These are phyloP conservation scores for Myripristis jacobus DNA, from an alignment of 2,797 vertebrate genomes.

Conservation along the genomic window DNA sequence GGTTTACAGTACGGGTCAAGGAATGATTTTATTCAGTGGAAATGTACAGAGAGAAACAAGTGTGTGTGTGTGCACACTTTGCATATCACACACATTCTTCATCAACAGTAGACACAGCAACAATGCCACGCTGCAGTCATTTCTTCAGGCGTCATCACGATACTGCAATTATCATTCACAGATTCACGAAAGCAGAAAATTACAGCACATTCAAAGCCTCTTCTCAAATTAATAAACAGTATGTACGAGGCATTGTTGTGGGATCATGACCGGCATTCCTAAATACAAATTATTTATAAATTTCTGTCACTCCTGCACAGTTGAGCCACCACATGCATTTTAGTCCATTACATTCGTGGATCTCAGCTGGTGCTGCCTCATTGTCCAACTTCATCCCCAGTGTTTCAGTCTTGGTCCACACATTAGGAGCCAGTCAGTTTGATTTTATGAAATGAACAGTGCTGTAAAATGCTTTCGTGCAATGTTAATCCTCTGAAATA, in stretches of 20 bases:
- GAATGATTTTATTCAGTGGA: no score
- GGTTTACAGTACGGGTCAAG: no score
- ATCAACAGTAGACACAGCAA: background rate
- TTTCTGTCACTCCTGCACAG: conserved; percentile 28
- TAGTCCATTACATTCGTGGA: conserved; percentile 36
- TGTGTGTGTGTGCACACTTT: background rate
- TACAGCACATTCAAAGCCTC: conserved; percentile 3
- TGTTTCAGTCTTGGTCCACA: no score
- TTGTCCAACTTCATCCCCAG: no score
- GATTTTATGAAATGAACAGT: no score
- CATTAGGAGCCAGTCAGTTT: no score
- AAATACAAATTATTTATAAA: conserved; percentile 7
- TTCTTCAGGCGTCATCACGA: background rate
- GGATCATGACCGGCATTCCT: conserved; percentile 8
- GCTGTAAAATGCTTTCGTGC: no score
- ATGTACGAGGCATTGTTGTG: conserved; percentile 1
- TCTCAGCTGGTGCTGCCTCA: no score
- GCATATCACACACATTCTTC: background rate
- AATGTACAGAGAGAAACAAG: no score
- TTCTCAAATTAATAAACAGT: conserved; percentile 15
- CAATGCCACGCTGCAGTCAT: background rate
- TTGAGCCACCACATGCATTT: conserved; percentile 22
- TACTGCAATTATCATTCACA: conserved; percentile 7
- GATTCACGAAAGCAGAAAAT: conserved; percentile 16
- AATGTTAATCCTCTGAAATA: no score